These are phyloP conservation scores for Scopus umbretta DNA, from an alignment of 2,113 vertebrate genomes.

Conservation along the genomic window DNA sequence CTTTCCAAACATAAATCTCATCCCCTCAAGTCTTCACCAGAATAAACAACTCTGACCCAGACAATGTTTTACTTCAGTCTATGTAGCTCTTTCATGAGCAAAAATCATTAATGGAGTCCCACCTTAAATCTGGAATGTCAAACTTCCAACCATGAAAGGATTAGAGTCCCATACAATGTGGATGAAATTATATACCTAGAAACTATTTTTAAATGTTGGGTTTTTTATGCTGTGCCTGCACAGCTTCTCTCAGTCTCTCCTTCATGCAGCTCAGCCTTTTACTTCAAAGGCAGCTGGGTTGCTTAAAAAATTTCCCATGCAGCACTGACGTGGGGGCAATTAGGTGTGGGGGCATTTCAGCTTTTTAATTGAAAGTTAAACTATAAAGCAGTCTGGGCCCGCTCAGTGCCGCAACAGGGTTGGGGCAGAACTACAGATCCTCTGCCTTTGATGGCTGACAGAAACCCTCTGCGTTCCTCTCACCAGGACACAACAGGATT, in stretches of 20 bases:
- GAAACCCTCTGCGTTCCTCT: accelerated
- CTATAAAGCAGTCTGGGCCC: not conserved
- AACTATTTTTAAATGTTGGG: not conserved
- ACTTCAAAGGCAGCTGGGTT: not conserved
- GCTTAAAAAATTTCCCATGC: not conserved
- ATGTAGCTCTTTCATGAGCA: not conserved
- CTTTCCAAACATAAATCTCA: not conserved
- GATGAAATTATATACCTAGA: not conserved
- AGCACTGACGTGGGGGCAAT: not conserved
- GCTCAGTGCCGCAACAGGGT: not conserved
- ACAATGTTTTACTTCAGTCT: not conserved
- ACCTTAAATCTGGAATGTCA: not conserved
- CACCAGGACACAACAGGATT: not conserved
- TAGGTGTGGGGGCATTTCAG: not conserved
- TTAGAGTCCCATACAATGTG: not conserved
- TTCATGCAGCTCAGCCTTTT: not conserved
- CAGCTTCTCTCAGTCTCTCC: not conserved
- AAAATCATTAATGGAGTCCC: not conserved
- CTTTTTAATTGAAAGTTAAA: not conserved
- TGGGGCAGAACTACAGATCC: not conserved
- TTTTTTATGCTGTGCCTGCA: not conserved
- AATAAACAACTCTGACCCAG: not conserved
- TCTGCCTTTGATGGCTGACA: not conserved
- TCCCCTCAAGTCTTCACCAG: not conserved
- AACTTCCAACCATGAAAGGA: not conserved